Evolutionary conservation across 2,113 vertebrate genomes (phyloP), one percentile per base, ranked within the genome.

Genomic region (Rana temporaria): DNA sequence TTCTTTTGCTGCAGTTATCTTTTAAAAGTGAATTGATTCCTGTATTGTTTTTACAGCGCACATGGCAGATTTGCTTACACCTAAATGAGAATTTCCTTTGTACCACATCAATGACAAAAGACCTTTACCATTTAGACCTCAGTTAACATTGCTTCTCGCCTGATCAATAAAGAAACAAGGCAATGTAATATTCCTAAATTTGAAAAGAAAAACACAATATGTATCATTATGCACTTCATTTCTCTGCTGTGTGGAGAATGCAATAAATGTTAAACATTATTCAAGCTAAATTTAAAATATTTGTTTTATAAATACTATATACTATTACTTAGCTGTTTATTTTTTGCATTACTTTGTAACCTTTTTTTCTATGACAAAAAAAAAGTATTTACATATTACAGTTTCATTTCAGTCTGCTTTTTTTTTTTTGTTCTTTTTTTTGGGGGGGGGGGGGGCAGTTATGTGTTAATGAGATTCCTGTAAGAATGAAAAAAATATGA

Each of bases 211-310:
- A 90, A 88, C 91, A 94, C 91, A 91, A 90, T 93, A 91, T 93
- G 91, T 94, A 92, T 90, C 91, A 90, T 90, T 94, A 96, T 96
- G 95, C 95, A 96, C 93, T 94, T 95, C 90, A 89, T 93, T 95
- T 94, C 94, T 95, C 94, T 94, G 92, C 95, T 95, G 95, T 94
- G 93, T 94, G 93, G 94, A 93, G 93, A 94, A 94, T 93, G 92
- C 93, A 94, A 90, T 93, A 94, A 94, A 91, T 89, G 92, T 94
- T 94, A 92, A 93, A 94, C 90, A 93, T 94, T 93, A 94, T 91
- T 89, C 90, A 94, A 92, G 90, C 86, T 92, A 90, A 92, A 91
- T 92, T 90, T 92, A 86, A 92, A 93, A 91, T 91, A 92, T 92
- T 92, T 94, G 92, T 93, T 94, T 92, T 93, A 88, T 94, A 95